A percentile compares a stretch with the other conserved stretches of the same genome.
These are phyloP conservation scores for Endotricha flammealis DNA, from an alignment of 2,888 invertebrate species.

Conservation along the genomic window DNA sequence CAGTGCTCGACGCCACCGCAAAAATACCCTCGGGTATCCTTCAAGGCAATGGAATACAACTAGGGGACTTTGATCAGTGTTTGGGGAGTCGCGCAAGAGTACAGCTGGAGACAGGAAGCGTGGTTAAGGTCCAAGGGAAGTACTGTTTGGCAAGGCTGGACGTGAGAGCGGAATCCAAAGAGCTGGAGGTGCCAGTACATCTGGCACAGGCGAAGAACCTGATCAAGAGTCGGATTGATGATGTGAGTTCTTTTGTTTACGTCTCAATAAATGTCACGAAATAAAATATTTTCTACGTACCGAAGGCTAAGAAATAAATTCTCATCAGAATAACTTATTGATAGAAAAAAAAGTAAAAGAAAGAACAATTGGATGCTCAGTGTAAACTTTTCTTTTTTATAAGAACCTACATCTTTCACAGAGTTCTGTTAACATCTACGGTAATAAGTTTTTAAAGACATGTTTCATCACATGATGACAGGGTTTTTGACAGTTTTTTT, in stretches of 20 bases:
- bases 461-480: too few relatives aligned
- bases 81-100: constrained; percentile 79
- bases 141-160: constrained; percentile 84
- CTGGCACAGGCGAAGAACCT: constrained; percentile 81
- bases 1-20: constrained; percentile 86
- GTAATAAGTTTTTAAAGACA: too few relatives aligned
- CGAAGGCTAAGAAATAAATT: too few relatives aligned
- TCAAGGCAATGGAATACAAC: constrained; percentile 83
- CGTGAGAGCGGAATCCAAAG: constrained; percentile 75
- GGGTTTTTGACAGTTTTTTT: too few relatives aligned
- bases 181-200: constrained; percentile 80
- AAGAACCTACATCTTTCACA: too few relatives aligned
- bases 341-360: neutral
- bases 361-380: too few relatives aligned
- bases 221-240: constrained; percentile 80
- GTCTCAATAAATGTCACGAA: too few relatives aligned
- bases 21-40: constrained; percentile 83
- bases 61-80: constrained; percentile 85
- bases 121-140: constrained; percentile 81
- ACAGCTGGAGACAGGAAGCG: constrained; percentile 75
- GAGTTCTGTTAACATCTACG: too few relatives aligned
- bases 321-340: neutral
- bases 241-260: constrained; percentile 60
- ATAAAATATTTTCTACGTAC: too few relatives aligned
- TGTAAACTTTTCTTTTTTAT: too few relatives aligned